Evolutionary conservation across 2,888 invertebrate species (phyloP), one percentile per base, ranked within the genome.

Genomic region (Pterostichus niger): DNA sequence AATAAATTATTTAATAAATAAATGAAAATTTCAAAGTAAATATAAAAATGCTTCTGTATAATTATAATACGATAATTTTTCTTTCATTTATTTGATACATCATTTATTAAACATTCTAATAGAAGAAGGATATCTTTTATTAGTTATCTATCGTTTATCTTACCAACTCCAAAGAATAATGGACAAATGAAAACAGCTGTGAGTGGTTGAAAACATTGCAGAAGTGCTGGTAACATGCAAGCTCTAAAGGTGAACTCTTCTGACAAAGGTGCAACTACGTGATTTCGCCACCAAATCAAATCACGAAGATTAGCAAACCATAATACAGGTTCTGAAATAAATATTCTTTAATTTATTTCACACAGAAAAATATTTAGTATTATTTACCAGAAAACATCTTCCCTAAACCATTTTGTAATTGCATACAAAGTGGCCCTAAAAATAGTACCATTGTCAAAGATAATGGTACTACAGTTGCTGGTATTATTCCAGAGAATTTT

Each of bases 241-340:
- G 98, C 97, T 85, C 99, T 92, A 90, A 97, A 99, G 6, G 97
- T 97, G 91, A 98, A 97, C 89, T 99, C 99, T 90, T 99, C 99
- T 83, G 98, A 96, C 76, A 98, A 89, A 0, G 98, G 99, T 0
- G 98, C 98, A 86, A 98, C 95, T 35, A 98, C 90, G 88, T 96
- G 95, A 89, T 97, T 97, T 84, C 98, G 92, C 86, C 97, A 92
- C 97, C 97, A 98, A 40, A 95, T 93, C 79, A 96, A 90, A 86
- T 96, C 96, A 86, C 92, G 93, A 84, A 94, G 90, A 86, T 93
- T 94, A 81, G 92, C 92, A 81, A 93, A 89, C 96, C 97, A 95
- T 86, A 94, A 95, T 84, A 92, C 91, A 0, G 94, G 92, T 87
- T 95, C 96, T 96, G 88, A 24, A 88, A 89, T 40, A 40, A 40